Conservation (phyloP, 1,140 invertebrate species). For the Episyrphus balteatus region DNA sequence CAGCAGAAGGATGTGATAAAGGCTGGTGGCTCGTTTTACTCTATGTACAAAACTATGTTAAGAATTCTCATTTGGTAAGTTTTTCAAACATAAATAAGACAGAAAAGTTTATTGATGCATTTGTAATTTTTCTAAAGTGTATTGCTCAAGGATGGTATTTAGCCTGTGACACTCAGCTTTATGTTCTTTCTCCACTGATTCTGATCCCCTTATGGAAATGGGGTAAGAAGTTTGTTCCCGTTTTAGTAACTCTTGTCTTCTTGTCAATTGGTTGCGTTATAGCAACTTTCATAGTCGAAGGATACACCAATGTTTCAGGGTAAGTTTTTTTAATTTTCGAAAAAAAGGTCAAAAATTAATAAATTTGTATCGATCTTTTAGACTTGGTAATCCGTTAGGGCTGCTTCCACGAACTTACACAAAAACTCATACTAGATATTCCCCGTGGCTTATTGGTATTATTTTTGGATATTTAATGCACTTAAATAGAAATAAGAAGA, state of each 20-base stretch:
- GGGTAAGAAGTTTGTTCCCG: conserved; percentile 24
- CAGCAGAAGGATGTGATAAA: conserved; percentile 6
- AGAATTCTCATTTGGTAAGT: background rate
- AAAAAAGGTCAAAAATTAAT: too few species aligned
- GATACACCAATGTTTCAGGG: background rate
- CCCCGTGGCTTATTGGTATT: too few species aligned
- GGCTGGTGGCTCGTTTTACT: conserved; percentile 19
- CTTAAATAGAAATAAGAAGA: background rate
- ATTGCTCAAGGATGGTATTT: conserved; percentile 84
- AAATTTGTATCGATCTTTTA: background rate
- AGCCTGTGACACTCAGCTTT: conserved; percentile 74
- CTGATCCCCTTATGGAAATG: conserved; percentile 55
- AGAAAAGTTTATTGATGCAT: background rate
- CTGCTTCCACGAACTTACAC: too few species aligned
- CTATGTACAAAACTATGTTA: conserved; percentile 21
- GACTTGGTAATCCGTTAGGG: too few species aligned
- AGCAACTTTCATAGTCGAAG: background rate
- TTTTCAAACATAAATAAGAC: conserved; percentile 1
- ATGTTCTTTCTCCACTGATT: conserved; percentile 61
- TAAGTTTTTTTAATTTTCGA: background rate
- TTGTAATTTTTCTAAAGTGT: conserved; percentile 48
- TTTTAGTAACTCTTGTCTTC: conserved; percentile 11
- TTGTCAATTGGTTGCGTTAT: conserved; percentile 16
- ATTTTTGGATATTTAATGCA: too few species aligned
- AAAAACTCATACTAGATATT: too few species aligned